Conservation (phyloP, 2,113 vertebrate species). For the Rhinolophus sinicus region DNA sequence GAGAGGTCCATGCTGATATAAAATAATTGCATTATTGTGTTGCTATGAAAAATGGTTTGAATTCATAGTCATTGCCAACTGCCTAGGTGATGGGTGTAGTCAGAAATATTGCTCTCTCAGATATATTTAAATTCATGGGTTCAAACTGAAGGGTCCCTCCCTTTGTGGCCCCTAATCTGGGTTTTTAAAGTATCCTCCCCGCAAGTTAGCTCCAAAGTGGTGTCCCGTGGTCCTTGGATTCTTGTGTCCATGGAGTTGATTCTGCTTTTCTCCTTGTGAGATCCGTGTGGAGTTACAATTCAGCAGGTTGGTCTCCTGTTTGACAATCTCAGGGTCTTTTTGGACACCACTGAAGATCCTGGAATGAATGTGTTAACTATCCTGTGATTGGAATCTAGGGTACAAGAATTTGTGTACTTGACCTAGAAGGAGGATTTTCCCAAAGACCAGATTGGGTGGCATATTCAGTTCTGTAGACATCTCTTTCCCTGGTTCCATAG, state of each 20-base stretch:
- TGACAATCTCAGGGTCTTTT: neutral
- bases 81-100: neutral
- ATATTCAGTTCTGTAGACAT: neutral
- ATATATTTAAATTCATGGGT: neutral
- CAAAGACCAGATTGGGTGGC: neutral
- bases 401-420: neutral
- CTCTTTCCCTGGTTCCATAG: neutral
- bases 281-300: neutral
- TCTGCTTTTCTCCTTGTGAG: slow-evolving; percentile 37
- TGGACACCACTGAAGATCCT: neutral
- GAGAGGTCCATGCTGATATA: neutral
- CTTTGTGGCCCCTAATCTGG: neutral
- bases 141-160: neutral
- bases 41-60: slow-evolving; percentile 20
- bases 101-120: neutral
- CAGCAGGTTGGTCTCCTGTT: neutral
- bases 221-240: neutral
- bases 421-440: neutral
- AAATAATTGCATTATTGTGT: slow-evolving; percentile 14
- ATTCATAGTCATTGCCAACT: slow-evolving; percentile 44
- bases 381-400: neutral
- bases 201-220: slow-evolving; percentile 3
- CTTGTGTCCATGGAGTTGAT: neutral
- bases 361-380: slow-evolving; percentile 13
- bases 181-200: slow-evolving; percentile 42